Evolutionary conservation across 2,888 invertebrate genomes (phyloP), one percentile per base, ranked within the genome.

Genomic region (Yponomeuta evonymella): DNA sequence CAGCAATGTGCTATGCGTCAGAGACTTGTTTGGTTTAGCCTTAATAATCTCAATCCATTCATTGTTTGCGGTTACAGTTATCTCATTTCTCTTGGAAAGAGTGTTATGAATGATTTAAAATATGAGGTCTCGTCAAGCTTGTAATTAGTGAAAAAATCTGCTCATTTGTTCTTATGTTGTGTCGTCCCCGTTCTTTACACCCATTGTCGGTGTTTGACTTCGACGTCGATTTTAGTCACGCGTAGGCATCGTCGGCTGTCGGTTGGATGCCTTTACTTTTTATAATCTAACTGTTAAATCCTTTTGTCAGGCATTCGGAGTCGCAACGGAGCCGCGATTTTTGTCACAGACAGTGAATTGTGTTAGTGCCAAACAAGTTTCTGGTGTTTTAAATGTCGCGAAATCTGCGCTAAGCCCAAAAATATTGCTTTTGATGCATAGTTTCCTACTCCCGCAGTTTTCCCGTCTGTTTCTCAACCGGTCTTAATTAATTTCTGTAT

Each of bases 151-250:
- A 72, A 75, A 51, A 76, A 74, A 73, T 72, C 73, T 74, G 73
- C 75, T 79, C 75, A 79, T 68, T 78, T 81, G 78, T 81, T 79
- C 75, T 75, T 78, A 75, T 75, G 75, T 76, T 71, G 48, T 70
- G 73, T 74, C 79, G 79, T 78, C 81, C 82, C 80, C 80, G 79
- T 81, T 83, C 79, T 79, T 82, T 78, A 77, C 75, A 79, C 78
- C 77, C 79, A 81, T 79, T 79, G 81, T 80, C 75, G 77, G 78
- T 81, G 76, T 78, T 79, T 75, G 69, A 70, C 48, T 77, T 78
- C 78, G 79, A 78, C 80, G 80, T 79, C 75, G 81, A 82, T 82
- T 84, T 87, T 86, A 88, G 87, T 88, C 86, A 87, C 87, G 86
- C 84, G 86, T 86, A 85, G 82, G 83, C 86, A 79, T 81, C 79